Evolutionary conservation across 2,888 invertebrate genomes (phyloP).

Genomic region (Branchinecta sandiegonensis): DNA sequence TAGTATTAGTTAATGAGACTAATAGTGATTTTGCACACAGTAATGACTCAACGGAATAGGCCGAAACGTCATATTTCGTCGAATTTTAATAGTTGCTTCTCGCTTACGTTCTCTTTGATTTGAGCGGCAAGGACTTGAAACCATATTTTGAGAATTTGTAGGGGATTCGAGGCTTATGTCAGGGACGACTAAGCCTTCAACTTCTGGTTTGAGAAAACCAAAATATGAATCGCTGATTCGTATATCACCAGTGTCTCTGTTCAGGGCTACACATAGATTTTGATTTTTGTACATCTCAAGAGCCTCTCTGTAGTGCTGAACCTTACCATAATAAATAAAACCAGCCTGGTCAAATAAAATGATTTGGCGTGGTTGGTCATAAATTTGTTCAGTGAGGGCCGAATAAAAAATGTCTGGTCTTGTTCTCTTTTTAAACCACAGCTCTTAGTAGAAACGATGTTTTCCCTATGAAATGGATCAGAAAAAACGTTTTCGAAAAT

Average conservation of each 20-base stretch:
- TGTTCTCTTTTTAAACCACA: not conserved
- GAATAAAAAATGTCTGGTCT: not conserved
- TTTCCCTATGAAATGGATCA: too few species aligned
- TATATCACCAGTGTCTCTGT: not conserved
- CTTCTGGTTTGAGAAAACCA: not conserved
- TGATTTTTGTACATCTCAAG: not conserved
- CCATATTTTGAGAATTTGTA: not conserved
- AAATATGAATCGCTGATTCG: not conserved
- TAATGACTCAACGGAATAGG: too few species aligned
- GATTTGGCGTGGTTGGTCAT: not conserved
- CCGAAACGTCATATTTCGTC: not conserved
- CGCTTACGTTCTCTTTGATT: not conserved
- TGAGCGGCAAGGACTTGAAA: not conserved
- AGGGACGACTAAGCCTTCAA: not conserved
- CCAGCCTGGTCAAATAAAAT: not conserved
- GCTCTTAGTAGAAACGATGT: too few species aligned
- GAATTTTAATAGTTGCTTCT: not conserved
- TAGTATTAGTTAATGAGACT: too few species aligned
- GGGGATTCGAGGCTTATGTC: not conserved
- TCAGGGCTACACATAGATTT: not conserved
- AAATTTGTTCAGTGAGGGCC: not conserved
- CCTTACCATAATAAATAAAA: not conserved
- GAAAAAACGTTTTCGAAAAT: too few species aligned
- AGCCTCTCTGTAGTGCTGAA: not conserved
- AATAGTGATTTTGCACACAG: too few species aligned